These are phyloP conservation scores for Tholera decimalis DNA, from an alignment of 2,888 invertebrate species.

Conservation along the genomic window DNA sequence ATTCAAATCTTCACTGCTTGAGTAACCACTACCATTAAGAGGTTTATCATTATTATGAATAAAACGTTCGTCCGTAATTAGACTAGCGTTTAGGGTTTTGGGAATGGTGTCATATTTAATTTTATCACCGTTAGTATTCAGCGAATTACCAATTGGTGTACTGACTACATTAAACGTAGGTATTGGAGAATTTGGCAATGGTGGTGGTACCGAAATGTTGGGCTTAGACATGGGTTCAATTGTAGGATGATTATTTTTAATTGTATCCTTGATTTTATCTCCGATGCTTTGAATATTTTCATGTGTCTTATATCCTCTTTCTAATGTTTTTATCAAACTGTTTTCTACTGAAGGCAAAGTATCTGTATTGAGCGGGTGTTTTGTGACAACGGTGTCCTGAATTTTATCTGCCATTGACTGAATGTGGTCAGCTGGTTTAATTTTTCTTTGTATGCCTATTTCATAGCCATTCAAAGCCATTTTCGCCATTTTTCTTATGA, in stretches of 20 bases:
- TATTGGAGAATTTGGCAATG: constrained; percentile 84
- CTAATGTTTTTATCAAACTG: constrained; percentile 78
- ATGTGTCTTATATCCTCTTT: constrained; percentile 77
- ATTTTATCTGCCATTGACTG: constrained; percentile 90
- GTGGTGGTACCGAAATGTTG: constrained; percentile 81
- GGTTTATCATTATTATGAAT: constrained; percentile 73
- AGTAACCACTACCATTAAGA: constrained; percentile 76
- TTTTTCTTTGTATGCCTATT: constrained; percentile 90
- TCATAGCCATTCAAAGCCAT: constrained; percentile 90
- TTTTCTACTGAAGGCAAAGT: constrained; percentile 78
- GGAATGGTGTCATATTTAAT: constrained; percentile 72
- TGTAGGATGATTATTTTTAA: constrained; percentile 79
- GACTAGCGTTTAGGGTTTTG: constrained; percentile 71
- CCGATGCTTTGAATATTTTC: constrained; percentile 79
- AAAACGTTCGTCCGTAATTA: constrained; percentile 63
- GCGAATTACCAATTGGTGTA: constrained; percentile 71
- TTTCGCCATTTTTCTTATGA: constrained; percentile 89
- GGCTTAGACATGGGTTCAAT: constrained; percentile 67
- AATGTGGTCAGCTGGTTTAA: constrained; percentile 89
- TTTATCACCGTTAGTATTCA: constrained; percentile 67
- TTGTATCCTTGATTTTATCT: constrained; percentile 83
- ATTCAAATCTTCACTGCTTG: constrained; percentile 77
- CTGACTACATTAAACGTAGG: constrained; percentile 81
- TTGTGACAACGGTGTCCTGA: constrained; percentile 90
- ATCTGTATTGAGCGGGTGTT: constrained; percentile 88